Evolutionary conservation across 2,113 vertebrate genomes (phyloP).

Genomic region (Siphamia tubifer): DNA sequence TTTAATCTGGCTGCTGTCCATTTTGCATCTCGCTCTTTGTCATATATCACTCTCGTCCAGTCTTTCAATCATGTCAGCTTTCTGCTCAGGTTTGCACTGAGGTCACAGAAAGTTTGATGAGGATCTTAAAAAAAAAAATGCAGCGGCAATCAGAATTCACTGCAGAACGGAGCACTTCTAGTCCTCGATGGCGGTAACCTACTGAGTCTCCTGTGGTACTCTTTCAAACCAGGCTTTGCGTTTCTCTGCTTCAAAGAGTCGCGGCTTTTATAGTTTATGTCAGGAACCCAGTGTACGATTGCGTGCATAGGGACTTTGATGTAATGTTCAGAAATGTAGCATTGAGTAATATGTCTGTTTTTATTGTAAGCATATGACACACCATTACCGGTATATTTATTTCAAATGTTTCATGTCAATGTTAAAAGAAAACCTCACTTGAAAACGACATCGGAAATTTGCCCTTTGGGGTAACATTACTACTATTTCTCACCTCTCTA

Average conservation of each 20-base stretch:
- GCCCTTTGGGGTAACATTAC: constrained; percentile 17
- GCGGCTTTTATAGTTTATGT: background rate
- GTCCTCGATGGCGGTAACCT: background rate
- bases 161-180: background rate
- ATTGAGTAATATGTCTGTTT: constrained; percentile 15
- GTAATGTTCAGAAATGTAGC: background rate
- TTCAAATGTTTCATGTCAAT: constrained; percentile 20
- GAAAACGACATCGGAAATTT: constrained; percentile 41
- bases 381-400: constrained; percentile 24
- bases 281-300: constrained; percentile 13
- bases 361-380: constrained; percentile 3
- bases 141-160: constrained; percentile 28
- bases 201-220: background rate
- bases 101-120: constrained; percentile 26
- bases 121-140: constrained; percentile 13
- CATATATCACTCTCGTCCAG: constrained; percentile 26
- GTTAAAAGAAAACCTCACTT: constrained; percentile 57
- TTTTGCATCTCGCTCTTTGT: constrained; percentile 9
- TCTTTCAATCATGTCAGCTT: constrained; percentile 22
- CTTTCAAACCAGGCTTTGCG: constrained; percentile 10
- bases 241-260: constrained; percentile 1
- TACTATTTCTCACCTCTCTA: background rate
- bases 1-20: constrained; percentile 41
- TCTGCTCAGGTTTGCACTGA: constrained; percentile 9
- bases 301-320: constrained; percentile 31